These are phyloP conservation scores for Megaceryle alcyon DNA, from an alignment of 2,797 vertebrate species.

Conservation along the genomic window DNA sequence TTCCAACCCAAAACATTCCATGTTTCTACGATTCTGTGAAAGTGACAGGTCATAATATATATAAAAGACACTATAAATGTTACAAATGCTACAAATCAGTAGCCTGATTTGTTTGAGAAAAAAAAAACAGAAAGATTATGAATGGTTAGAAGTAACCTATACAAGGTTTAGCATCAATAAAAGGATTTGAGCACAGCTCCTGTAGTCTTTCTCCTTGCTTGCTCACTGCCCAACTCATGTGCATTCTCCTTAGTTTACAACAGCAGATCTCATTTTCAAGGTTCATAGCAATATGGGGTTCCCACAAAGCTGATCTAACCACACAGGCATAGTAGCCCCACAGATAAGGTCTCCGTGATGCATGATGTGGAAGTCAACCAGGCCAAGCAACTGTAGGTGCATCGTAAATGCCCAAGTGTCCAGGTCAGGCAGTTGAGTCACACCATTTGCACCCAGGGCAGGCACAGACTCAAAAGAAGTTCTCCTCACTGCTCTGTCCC, in stretches of 20 bases:
- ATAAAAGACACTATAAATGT: neutral
- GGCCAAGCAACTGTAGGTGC: neutral
- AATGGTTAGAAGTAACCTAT: neutral
- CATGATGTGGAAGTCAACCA: neutral
- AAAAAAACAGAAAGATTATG: neutral
- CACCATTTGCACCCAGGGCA: neutral
- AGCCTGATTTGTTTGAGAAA: neutral
- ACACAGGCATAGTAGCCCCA: fast-evolving
- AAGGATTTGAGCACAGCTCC: neutral
- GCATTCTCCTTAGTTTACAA: neutral
- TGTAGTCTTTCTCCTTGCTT: neutral
- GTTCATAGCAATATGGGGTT: neutral
- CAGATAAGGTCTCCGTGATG: fast-evolving
- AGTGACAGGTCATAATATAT: neutral
- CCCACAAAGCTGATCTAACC: neutral
- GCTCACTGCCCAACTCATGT: neutral
- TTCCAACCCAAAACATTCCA: neutral
- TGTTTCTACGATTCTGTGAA: neutral
- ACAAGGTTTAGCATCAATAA: neutral
- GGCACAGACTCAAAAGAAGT: neutral
- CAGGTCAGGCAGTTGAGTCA: neutral
- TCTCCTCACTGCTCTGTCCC: fast-evolving
- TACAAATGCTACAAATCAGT: neutral
- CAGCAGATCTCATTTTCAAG: neutral
- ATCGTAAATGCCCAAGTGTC: fast-evolving